Conservation (phyloP, 1,140 invertebrate species). For the Nixonia krombeini region DNA sequence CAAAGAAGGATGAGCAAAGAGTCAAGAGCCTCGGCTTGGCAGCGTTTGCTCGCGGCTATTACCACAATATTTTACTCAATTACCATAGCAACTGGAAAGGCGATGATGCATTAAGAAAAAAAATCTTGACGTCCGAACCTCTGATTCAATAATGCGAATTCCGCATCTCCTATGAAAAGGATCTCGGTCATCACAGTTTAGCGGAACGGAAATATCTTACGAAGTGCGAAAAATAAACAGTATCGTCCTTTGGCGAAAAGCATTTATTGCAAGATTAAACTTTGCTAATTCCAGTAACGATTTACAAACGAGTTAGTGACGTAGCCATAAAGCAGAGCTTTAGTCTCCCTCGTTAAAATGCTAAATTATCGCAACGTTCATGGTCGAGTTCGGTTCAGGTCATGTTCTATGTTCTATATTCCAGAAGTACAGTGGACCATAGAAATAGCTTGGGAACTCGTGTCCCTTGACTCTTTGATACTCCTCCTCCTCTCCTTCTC, state of each 20-base stretch:
- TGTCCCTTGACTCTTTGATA: constrained; percentile 19
- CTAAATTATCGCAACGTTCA: constrained; percentile 66
- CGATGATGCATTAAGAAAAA: constrained; percentile 28
- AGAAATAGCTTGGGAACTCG: constrained; percentile 14
- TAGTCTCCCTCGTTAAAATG: constrained; percentile 62
- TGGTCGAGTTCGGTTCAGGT: constrained; percentile 50
- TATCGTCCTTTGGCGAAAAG: no score
- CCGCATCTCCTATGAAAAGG: no score
- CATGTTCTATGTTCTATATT: constrained; percentile 61
- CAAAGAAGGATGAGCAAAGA: constrained; percentile 45
- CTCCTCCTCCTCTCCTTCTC: constrained; percentile 5
- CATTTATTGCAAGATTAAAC: no score
- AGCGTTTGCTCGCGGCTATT: constrained; percentile 57
- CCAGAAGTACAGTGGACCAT: constrained; percentile 47
- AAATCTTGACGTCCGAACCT: no score
- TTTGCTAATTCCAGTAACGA: no score
- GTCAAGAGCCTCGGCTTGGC: constrained; percentile 58
- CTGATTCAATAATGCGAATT: no score
- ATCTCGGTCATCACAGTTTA: no score
- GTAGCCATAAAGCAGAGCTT: constrained; percentile 6
- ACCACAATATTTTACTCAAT: constrained; percentile 69
- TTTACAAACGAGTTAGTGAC: background rate
- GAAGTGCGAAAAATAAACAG: no score
- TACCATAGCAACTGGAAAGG: constrained; percentile 62
- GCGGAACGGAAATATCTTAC: no score